phyloP scores from a whole-genome alignment of 1,140 invertebrate genomes.

The Antheraea mylitta region DNA sequence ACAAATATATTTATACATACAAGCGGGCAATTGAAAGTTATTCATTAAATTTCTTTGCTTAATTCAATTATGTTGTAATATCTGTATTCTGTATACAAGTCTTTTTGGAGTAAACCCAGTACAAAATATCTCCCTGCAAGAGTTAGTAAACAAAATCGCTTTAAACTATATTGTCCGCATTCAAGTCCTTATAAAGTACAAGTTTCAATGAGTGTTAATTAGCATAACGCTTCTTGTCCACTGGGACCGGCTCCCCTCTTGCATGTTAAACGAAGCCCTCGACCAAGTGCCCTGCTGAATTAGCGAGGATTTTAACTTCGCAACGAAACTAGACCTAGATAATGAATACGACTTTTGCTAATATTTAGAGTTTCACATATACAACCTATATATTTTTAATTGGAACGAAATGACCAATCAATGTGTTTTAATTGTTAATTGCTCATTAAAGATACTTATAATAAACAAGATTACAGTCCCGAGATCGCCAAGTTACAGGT shows the following conservation, averaged over 20 bases:
- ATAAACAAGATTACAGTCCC: too few relatives aligned
- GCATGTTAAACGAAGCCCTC: slow-evolving; percentile 11
- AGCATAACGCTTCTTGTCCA: slow-evolving; percentile 1
- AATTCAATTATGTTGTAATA: too few relatives aligned
- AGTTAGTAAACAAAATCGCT: neutral
- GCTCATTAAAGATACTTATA: too few relatives aligned
- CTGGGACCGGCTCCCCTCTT: neutral
- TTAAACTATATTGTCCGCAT: neutral
- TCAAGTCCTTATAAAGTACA: slow-evolving; percentile 1
- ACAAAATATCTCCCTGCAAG: neutral
- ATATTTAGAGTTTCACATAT: neutral
- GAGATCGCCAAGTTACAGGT: too few relatives aligned
- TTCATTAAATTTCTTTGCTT: too few relatives aligned
- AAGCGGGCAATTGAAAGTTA: too few relatives aligned
- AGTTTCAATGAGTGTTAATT: slow-evolving; percentile 9
- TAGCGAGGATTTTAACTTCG: slow-evolving; percentile 11
- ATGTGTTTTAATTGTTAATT: too few relatives aligned
- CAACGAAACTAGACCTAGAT: neutral
- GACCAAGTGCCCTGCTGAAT: slow-evolving; percentile 6
- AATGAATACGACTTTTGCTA: neutral
- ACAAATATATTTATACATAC: too few relatives aligned
- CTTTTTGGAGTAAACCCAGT: neutral
- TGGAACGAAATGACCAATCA: too few relatives aligned
- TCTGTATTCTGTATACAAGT: too few relatives aligned
- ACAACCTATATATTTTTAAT: too few relatives aligned